Percentiles rank a stretch among this genome's conserved stretches.
phyloP scores from a whole-genome alignment of 1,140 invertebrate species.

The Steinernema khuongi region DNA sequence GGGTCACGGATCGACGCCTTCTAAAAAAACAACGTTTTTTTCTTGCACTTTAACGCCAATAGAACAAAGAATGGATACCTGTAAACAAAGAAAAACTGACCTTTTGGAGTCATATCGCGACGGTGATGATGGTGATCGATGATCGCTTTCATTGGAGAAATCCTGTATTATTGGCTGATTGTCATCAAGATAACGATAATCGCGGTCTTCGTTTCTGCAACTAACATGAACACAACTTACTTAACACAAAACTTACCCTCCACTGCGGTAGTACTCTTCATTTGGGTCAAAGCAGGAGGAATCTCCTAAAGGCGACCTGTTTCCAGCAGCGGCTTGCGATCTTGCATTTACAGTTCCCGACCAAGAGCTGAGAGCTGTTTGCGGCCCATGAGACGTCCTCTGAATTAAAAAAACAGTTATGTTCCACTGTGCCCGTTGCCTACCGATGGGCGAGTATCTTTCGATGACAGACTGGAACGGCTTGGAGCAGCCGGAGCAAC shows the following conservation, averaged over 20 bases:
- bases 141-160: slow-evolving; percentile 13
- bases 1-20: slow-evolving; percentile 35
- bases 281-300: slow-evolving; percentile 28
- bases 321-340: slow-evolving; percentile 7
- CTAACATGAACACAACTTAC: neutral
- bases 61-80: neutral
- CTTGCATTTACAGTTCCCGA: slow-evolving; percentile 27
- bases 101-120: slow-evolving; percentile 30
- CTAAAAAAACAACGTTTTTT: slow-evolving; percentile 24
- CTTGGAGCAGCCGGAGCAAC: neutral
- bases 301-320: neutral
- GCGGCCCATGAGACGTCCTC: slow-evolving; percentile 19
- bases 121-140: slow-evolving; percentile 9
- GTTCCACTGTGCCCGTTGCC: slow-evolving; percentile 19
- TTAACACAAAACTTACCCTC: slow-evolving; percentile 7
- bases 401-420: slow-evolving; percentile 28
- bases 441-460: slow-evolving; percentile 20
- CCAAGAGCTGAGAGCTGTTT: slow-evolving; percentile 30
- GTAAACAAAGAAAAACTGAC: neutral
- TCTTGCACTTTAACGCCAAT: slow-evolving; percentile 3
- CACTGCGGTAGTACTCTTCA: slow-evolving; percentile 35
- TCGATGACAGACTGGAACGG: neutral
- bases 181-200: slow-evolving; percentile 22
- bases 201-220: slow-evolving; percentile 20
- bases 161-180: neutral